These are phyloP conservation scores for Thymelicus lineola DNA, from an alignment of 2,888 invertebrate genomes.

Conservation along the genomic window DNA sequence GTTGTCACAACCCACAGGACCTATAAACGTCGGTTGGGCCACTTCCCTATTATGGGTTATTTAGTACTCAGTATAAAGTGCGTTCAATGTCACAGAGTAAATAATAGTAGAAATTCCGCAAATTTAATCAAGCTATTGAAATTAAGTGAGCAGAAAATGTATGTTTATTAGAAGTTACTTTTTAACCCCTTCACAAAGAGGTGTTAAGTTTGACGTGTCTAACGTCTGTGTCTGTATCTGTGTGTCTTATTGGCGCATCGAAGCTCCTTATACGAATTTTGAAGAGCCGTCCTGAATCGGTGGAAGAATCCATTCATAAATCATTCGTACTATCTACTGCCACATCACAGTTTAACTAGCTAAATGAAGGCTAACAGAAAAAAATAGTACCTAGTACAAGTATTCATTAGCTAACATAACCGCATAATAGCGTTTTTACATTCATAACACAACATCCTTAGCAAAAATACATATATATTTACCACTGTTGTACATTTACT, in stretches of 20 bases:
- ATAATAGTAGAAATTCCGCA: not conserved
- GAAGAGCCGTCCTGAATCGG: too few relatives aligned
- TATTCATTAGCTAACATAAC: not conserved
- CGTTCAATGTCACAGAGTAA: not conserved
- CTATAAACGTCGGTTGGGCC: conserved; percentile 7
- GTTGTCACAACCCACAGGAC: conserved; percentile 3
- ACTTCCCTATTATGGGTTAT: conserved; percentile 11
- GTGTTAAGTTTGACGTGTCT: too few relatives aligned
- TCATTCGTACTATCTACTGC: too few relatives aligned
- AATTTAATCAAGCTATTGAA: not conserved
- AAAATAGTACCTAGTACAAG: not conserved
- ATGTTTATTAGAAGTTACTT: too few relatives aligned
- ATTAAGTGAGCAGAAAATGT: too few relatives aligned
- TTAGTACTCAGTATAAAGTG: not conserved
- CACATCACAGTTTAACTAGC: too few relatives aligned
- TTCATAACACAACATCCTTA: conserved; percentile 3
- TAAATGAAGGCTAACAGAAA: too few relatives aligned
- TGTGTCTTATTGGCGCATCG: too few relatives aligned
- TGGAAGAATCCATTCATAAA: too few relatives aligned
- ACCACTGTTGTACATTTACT: conserved; percentile 17
- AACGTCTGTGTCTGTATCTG: too few relatives aligned
- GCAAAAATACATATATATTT: conserved; percentile 12
- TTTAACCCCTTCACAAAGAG: too few relatives aligned
- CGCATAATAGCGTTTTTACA: not conserved
- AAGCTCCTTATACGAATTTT: too few relatives aligned